Evolutionary conservation across 2,113 vertebrate genomes (phyloP).

Genomic region (Sceloporus tristichus): DNA sequence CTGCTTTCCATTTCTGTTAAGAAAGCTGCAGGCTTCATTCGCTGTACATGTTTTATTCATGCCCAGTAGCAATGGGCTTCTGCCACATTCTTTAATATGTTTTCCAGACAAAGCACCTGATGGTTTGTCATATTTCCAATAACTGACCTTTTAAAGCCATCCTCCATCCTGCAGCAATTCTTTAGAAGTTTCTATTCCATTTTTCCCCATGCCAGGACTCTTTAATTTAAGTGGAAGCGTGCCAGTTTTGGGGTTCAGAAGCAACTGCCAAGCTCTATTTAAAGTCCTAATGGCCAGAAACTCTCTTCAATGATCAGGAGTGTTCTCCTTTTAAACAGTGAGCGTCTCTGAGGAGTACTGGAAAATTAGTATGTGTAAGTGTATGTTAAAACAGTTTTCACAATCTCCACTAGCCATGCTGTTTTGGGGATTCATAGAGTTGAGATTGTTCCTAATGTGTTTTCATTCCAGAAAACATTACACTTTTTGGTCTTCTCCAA

Average conservation of each 20-base stretch:
- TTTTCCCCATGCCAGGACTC: background rate
- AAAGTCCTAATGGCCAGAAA: background rate
- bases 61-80: background rate
- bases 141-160: background rate
- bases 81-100: background rate
- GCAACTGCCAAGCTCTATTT: background rate
- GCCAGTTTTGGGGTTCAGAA: too few relatives aligned
- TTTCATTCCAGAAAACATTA: background rate
- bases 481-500: background rate
- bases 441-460: too few relatives aligned
- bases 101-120: constrained; percentile 26
- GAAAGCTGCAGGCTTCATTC: background rate
- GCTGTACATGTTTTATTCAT: constrained; percentile 21
- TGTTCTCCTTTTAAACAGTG: background rate
- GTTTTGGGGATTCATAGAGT: too few relatives aligned
- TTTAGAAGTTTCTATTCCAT: background rate
- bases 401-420: too few relatives aligned
- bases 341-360: background rate
- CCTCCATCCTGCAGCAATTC: background rate
- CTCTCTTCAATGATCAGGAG: background rate
- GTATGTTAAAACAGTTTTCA: too few relatives aligned
- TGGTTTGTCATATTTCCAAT: constrained; percentile 24
- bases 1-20: background rate
- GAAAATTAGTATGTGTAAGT: too few relatives aligned
- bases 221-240: background rate